phyloP scores from a whole-genome alignment of 2,113 vertebrate genomes.

The Anguilla japonica region DNA sequence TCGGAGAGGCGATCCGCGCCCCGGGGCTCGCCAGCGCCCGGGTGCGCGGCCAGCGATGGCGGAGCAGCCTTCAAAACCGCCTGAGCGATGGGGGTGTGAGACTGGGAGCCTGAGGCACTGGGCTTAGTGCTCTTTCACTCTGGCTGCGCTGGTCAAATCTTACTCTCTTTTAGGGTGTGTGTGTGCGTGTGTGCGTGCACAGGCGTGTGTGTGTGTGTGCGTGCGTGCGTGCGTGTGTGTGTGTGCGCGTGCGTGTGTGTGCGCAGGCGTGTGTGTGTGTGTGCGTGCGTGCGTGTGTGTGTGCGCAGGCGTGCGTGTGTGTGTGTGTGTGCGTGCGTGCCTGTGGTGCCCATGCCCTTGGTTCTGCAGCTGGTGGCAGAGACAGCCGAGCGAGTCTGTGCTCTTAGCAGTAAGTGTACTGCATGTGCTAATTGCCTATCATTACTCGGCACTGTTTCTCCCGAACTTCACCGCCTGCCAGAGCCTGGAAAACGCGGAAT shows the following conservation, averaged over 20 bases:
- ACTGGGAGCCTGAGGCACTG: no score
- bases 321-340: slow-evolving; percentile 29
- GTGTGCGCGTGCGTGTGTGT: not conserved
- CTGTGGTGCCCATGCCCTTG: not conserved
- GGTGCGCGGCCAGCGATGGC: not conserved
- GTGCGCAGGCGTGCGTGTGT: no score
- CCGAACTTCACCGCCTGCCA: not conserved
- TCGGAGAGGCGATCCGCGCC: not conserved
- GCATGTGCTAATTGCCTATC: not conserved
- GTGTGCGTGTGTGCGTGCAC: not conserved
- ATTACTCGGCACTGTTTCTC: slow-evolving; percentile 3
- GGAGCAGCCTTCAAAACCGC: not conserved
- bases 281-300: not conserved
- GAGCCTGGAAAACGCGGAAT: not conserved
- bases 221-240: not conserved
- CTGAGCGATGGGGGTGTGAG: not conserved
- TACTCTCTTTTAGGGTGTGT: not conserved
- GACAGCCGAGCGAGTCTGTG: not conserved
- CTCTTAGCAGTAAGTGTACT: slow-evolving; percentile 42
- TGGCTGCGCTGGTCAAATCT: no score
- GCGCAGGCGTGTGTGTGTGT: not conserved
- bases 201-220: not conserved
- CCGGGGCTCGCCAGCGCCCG: not conserved
- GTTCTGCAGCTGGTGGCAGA: not conserved
- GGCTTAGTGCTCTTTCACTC: no score